phyloP scores from a whole-genome alignment of 1,140 invertebrate genomes.

The Sarcophaga bullata region DNA sequence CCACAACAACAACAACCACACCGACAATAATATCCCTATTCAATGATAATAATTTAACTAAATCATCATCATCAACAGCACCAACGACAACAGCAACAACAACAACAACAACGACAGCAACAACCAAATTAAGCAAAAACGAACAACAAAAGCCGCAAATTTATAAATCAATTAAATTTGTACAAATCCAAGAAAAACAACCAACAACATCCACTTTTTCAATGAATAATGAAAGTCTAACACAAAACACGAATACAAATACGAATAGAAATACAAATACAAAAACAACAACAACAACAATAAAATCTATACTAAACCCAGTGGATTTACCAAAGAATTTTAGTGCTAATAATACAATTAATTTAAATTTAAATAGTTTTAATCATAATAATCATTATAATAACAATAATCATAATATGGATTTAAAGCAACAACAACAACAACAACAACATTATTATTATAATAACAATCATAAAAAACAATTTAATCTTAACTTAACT shows the following conservation, averaged over 20 bases:
- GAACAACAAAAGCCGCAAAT: constrained; percentile 34
- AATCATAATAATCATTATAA: constrained; percentile 43
- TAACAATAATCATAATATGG: constrained; percentile 25
- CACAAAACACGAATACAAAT: constrained; percentile 35
- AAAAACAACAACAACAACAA: constrained; percentile 51
- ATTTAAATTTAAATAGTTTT: constrained; percentile 53
- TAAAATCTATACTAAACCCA: constrained; percentile 59
- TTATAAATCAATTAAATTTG: constrained; percentile 28
- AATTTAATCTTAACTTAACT: neutral
- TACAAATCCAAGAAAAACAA: constrained; percentile 41
- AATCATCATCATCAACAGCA: constrained; percentile 46
- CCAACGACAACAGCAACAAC: constrained; percentile 45
- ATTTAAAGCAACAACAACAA: constrained; percentile 13
- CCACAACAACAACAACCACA: neutral
- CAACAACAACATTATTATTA: constrained; percentile 27
- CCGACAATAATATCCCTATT: neutral
- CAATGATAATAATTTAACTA: constrained; percentile 53
- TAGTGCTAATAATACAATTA: constrained; percentile 62
- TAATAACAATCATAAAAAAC: neutral
- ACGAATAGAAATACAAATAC: constrained; percentile 28
- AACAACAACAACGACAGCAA: constrained; percentile 33
- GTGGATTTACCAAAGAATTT: constrained; percentile 66
- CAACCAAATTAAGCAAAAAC: constrained; percentile 42
- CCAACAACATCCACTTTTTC: constrained; percentile 46
- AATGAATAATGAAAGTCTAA: neutral